These are phyloP conservation scores for Romanogobio albipinnatus DNA, from an alignment of 2,113 vertebrate species.

Conservation along the genomic window DNA sequence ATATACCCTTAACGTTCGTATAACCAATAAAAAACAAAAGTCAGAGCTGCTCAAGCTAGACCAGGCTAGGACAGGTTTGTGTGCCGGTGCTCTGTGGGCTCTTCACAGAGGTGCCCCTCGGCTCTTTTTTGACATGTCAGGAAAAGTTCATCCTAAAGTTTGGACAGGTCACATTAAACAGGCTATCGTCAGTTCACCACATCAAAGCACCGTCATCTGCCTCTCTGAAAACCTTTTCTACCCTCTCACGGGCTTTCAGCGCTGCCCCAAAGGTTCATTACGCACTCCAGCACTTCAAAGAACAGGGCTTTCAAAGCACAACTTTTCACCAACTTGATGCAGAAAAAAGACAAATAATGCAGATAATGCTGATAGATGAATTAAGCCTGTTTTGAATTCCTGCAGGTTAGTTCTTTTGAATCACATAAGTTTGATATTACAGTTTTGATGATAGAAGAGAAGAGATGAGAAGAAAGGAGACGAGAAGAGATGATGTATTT, in stretches of 20 bases:
- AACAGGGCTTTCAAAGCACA: background rate
- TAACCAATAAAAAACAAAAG: background rate
- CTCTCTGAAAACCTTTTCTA: conserved; percentile 1
- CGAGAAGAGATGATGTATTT: conserved; percentile 54
- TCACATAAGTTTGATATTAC: background rate
- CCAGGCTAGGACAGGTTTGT: background rate
- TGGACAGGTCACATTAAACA: conserved; percentile 38
- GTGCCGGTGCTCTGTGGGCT: background rate
- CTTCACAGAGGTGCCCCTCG: background rate
- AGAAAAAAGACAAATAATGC: background rate
- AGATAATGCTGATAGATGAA: background rate
- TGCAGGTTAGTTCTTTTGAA: background rate
- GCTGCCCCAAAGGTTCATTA: background rate
- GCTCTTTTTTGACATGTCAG: conserved; percentile 17
- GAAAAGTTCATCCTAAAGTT: conserved; percentile 40
- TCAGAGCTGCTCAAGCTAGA: background rate
- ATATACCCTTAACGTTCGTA: too few species aligned
- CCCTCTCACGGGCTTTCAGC: background rate
- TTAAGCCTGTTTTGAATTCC: background rate
- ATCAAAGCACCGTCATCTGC: conserved; percentile 12
- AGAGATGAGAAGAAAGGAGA: background rate
- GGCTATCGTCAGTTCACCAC: conserved; percentile 9
- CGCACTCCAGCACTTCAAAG: conserved; percentile 24
- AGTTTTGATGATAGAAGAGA: conserved; percentile 3
- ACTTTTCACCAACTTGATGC: background rate